Conservation (phyloP, 2,113 vertebrate genomes). For the Lampris incognitus region DNA sequence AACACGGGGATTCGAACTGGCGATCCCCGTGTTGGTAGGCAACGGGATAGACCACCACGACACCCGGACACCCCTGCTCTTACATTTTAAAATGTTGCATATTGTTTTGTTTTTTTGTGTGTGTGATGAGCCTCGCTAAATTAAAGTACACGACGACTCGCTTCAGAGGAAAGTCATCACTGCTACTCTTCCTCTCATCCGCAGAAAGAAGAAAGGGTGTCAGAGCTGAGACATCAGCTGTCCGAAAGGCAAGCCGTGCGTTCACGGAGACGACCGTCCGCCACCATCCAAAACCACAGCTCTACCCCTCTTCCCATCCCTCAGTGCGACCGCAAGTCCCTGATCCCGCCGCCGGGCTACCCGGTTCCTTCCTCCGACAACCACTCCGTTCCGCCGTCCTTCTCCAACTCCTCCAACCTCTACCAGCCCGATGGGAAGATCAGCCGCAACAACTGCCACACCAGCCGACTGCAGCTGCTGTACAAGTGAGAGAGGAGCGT, state of each 20-base stretch:
- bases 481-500: conserved; percentile 83
- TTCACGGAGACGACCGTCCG: conserved; percentile 83
- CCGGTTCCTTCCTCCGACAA: conserved; percentile 74
- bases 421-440: conserved; percentile 87
- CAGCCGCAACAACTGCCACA: conserved; percentile 87
- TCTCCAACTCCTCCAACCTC: conserved; percentile 78
- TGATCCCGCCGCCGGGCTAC: conserved; percentile 79
- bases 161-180: background rate
- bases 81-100: too few relatives aligned
- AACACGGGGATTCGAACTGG: too few relatives aligned
- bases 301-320: conserved; percentile 38
- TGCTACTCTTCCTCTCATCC: background rate
- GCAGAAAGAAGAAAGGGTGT: conserved; percentile 91
- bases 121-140: too few relatives aligned
- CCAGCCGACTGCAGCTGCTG: conserved; percentile 89
- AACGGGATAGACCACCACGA: too few relatives aligned
- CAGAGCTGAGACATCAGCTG: conserved; percentile 89
- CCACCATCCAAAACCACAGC: conserved; percentile 76
- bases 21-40: too few relatives aligned
- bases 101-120: too few relatives aligned
- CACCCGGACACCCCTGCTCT: too few relatives aligned
- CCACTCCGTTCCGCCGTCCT: conserved; percentile 76
- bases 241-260: conserved; percentile 88
- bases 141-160: too few relatives aligned
- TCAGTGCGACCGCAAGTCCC: conserved; percentile 69